Percentiles rank a stretch among this genome's conserved stretches.
Evolutionary conservation across 1,140 invertebrate species (phyloP).

Genomic region (Zelostemma sp.): DNA sequence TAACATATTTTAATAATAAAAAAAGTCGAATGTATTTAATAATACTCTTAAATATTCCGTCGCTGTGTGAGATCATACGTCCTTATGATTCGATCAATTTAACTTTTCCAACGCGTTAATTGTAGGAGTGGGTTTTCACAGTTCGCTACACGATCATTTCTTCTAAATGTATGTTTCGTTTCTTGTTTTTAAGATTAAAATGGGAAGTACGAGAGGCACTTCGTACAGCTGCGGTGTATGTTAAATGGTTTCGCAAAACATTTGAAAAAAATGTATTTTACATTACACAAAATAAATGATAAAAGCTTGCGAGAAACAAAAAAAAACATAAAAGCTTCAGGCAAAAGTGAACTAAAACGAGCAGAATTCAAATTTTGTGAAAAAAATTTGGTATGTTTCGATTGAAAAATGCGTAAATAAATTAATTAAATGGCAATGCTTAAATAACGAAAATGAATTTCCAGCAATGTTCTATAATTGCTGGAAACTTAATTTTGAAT

Average conservation of each 20-base stretch:
- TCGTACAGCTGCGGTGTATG: not conserved
- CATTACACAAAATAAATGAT: constrained; percentile 1
- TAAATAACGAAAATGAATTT: no score
- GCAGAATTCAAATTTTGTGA: no score
- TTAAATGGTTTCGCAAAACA: not conserved
- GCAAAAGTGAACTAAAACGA: no score
- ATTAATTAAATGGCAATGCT: no score
- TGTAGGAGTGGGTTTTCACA: not conserved
- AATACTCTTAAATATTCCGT: constrained; percentile 5
- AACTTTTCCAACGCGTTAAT: not conserved
- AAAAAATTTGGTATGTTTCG: no score
- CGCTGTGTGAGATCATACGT: constrained; percentile 13
- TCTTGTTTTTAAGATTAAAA: not conserved
- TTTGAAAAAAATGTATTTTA: not conserved
- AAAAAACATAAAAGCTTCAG: no score
- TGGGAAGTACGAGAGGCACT: constrained; percentile 1
- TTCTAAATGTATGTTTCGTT: not conserved
- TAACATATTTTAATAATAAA: not conserved
- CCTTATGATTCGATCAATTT: constrained; percentile 3
- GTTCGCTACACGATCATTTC: not conserved
- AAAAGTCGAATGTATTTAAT: constrained; percentile 8
- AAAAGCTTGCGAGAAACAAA: not conserved
- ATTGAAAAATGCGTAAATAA: no score
- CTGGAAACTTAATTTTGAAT: no score
- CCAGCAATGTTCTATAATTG: no score